Evolutionary conservation across 2,888 invertebrate genomes (phyloP).

Genomic region (Seira sanloemensis): DNA sequence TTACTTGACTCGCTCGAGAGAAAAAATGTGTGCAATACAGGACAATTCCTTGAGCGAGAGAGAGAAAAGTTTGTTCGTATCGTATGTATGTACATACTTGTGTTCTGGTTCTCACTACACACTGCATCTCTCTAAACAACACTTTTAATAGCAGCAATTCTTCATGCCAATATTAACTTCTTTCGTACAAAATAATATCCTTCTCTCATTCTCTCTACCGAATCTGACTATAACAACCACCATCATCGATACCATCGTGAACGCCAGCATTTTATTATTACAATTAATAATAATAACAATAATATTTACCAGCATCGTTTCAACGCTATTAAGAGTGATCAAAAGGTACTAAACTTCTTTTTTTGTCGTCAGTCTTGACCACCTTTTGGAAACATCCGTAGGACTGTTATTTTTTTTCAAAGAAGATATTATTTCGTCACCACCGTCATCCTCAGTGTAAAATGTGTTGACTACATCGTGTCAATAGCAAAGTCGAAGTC

Average conservation of each 20-base stretch:
- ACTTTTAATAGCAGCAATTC: constrained; percentile 14
- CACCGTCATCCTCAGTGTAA: background rate
- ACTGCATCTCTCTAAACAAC: background rate
- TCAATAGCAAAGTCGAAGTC: background rate
- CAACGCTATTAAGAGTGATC: background rate
- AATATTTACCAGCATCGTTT: background rate
- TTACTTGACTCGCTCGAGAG: background rate
- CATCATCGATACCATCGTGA: background rate
- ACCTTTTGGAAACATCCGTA: background rate
- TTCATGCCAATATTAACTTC: constrained; percentile 1
- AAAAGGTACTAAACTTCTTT: background rate
- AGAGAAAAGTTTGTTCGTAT: no score
- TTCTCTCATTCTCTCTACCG: background rate
- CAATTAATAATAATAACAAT: background rate
- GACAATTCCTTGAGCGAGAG: constrained; percentile 16
- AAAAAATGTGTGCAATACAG: constrained; percentile 10
- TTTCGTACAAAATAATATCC: background rate
- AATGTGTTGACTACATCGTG: background rate
- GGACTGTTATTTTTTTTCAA: no score
- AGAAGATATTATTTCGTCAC: background rate
- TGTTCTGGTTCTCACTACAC: background rate
- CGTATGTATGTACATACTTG: no score
- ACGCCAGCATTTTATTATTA: constrained; percentile 8
- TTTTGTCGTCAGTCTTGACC: background rate
- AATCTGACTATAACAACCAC: constrained; percentile 3